These are phyloP conservation scores for Mionectes olivaceus DNA, from an alignment of 2,797 vertebrate genomes.

Conservation along the genomic window DNA sequence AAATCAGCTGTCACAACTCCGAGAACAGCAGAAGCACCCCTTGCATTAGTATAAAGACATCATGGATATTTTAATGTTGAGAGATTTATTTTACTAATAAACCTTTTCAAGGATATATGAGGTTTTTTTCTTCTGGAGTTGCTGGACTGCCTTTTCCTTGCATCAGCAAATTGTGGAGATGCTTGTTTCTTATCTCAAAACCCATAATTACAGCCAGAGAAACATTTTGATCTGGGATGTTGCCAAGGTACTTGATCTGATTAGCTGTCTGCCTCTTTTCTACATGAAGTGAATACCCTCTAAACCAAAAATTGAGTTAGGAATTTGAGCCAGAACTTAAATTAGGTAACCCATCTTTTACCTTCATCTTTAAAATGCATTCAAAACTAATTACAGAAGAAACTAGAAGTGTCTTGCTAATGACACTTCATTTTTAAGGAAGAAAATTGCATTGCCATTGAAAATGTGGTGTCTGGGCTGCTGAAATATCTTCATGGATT, in stretches of 20 bases:
- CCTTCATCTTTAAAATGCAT: background rate
- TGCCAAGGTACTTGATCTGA: background rate
- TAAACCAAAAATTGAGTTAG: background rate
- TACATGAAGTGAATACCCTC: background rate
- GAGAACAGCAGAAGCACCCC: background rate
- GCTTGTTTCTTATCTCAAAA: background rate
- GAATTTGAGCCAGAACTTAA: background rate
- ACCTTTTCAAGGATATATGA: background rate
- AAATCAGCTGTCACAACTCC: background rate
- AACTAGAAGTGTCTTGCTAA: background rate
- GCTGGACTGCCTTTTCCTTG: background rate
- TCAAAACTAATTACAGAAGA: background rate
- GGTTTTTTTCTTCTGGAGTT: background rate
- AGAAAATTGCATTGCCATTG: background rate
- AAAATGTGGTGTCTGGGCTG: background rate
- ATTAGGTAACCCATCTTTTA: background rate
- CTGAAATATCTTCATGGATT: background rate
- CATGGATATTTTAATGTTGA: background rate
- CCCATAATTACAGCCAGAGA: background rate
- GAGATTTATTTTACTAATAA: background rate
- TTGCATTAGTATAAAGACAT: background rate
- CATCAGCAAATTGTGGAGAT: background rate
- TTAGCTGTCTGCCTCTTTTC: background rate
- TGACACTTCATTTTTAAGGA: background rate
- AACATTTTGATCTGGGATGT: background rate